These are phyloP conservation scores for Tragelaphus eurycerus DNA, from an alignment of 2,797 vertebrate species.

Conservation along the genomic window DNA sequence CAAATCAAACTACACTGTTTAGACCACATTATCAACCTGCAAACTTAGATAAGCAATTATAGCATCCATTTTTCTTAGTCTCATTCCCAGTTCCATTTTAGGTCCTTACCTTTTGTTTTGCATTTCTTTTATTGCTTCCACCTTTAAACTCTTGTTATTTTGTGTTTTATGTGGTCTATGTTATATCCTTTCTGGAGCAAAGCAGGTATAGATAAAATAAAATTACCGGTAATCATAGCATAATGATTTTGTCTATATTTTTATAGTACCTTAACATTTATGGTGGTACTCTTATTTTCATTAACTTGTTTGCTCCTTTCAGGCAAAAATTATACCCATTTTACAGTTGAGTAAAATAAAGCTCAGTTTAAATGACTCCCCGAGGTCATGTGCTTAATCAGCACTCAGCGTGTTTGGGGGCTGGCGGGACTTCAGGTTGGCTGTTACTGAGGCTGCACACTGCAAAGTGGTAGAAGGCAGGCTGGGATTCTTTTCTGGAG, in stretches of 20 bases:
- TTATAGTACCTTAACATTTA: slow-evolving; percentile 63
- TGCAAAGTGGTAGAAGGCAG: neutral
- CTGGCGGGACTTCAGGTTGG: neutral
- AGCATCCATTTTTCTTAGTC: neutral
- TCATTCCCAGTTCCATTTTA: neutral
- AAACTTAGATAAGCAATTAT: neutral
- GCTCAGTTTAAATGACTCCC: neutral
- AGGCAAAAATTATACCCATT: slow-evolving; percentile 52
- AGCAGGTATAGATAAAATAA: slow-evolving; percentile 42
- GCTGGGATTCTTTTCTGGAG: neutral
- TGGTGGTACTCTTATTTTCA: slow-evolving; percentile 16
- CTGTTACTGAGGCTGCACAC: neutral
- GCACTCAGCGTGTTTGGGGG: neutral
- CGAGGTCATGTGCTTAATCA: neutral
- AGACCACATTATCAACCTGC: neutral
- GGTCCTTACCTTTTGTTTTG: slow-evolving; percentile 12
- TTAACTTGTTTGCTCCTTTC: slow-evolving; percentile 31
- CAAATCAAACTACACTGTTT: neutral
- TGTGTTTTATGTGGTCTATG: slow-evolving; percentile 37
- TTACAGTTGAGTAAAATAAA: slow-evolving; percentile 60
- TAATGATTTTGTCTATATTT: slow-evolving; percentile 57
- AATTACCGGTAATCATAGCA: slow-evolving; percentile 28
- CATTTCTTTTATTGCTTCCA: slow-evolving; percentile 52
- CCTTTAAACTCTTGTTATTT: slow-evolving; percentile 38
- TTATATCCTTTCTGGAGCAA: slow-evolving; percentile 32